Evolutionary conservation across 2,113 vertebrate species (phyloP).

Genomic region (Ginglymostoma cirratum): DNA sequence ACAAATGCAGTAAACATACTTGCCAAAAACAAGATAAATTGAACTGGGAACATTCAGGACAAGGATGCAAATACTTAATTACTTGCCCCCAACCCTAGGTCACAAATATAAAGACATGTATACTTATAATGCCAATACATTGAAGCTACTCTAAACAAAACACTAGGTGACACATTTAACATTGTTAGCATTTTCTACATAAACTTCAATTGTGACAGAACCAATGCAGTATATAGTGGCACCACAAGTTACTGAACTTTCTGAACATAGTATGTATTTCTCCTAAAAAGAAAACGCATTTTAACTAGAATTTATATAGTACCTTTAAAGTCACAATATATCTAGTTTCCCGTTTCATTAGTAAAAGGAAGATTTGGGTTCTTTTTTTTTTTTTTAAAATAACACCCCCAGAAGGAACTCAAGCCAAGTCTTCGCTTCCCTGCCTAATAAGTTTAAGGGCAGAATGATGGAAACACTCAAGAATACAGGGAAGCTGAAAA

Average conservation of each 20-base stretch:
- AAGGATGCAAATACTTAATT: neutral
- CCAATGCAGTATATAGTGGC: neutral
- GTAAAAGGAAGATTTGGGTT: neutral
- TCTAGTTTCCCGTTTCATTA: too few species aligned
- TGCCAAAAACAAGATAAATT: neutral
- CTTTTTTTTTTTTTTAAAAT: too few species aligned
- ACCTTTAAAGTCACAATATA: too few species aligned
- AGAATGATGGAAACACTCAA: neutral
- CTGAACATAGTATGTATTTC: too few species aligned
- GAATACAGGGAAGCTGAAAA: neutral
- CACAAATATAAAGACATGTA: neutral
- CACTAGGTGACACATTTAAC: neutral
- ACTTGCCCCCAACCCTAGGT: neutral
- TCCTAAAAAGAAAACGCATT: neutral
- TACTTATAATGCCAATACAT: neutral
- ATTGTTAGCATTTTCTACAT: neutral
- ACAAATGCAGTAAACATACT: neutral
- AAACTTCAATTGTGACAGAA: neutral
- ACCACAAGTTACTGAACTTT: neutral
- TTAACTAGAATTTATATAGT: too few species aligned
- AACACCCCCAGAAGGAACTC: neutral
- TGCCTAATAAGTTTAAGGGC: neutral
- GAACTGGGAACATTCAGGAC: neutral
- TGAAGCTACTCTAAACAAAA: neutral
- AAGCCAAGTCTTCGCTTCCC: neutral